Percentiles rank a stretch among this genome's conserved stretches.
Conservation (phyloP, 2,113 vertebrate species). For the Solenodon paradoxus region DNA sequence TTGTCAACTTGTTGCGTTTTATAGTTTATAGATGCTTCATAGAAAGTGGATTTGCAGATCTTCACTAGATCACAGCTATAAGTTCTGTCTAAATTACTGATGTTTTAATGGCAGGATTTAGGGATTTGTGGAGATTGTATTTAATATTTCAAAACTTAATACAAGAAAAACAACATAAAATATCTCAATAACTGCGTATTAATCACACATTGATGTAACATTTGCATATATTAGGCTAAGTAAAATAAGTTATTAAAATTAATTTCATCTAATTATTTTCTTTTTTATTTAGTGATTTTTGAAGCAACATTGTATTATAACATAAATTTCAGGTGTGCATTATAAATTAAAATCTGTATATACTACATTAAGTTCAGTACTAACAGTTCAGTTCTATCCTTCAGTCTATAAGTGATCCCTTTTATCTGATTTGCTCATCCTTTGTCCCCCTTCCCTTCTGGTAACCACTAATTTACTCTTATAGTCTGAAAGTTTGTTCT, state of each 20-base stretch:
- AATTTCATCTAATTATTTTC: neutral
- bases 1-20: neutral
- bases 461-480: too few species aligned
- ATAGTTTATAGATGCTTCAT: neutral
- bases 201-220: neutral
- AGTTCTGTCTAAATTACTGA: neutral
- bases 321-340: too few species aligned
- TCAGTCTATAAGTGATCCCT: too few species aligned
- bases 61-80: neutral
- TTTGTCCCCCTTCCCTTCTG: too few species aligned
- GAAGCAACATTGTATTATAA: too few species aligned
- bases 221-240: neutral
- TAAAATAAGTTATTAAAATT: constrained; percentile 13
- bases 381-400: too few species aligned
- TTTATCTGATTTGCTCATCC: too few species aligned
- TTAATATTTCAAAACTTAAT: constrained; percentile 21
- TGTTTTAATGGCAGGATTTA: neutral
- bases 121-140: neutral
- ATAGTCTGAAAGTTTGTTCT: too few species aligned
- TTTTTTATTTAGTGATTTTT: too few species aligned
- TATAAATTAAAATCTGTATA: too few species aligned
- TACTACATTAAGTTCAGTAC: too few species aligned
- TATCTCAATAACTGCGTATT: constrained; percentile 2
- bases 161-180: neutral
- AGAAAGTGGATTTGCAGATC: neutral